These are phyloP conservation scores for Catharus bicknelli DNA, from an alignment of 2,113 vertebrate species.

Conservation along the genomic window DNA sequence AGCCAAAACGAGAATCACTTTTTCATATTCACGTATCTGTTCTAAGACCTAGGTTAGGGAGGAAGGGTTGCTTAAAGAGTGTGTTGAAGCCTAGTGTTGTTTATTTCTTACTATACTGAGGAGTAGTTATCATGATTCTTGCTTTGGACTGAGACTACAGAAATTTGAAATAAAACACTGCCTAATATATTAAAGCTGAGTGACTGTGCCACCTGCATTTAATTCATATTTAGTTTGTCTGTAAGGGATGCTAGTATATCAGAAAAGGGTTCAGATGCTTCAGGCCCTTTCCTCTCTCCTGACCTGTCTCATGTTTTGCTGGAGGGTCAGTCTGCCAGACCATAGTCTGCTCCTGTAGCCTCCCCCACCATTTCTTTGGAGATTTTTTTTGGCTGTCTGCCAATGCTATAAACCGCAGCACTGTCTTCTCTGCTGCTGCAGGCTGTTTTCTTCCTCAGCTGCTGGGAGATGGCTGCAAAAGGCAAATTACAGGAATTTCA, in stretches of 20 bases:
- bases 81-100: background rate
- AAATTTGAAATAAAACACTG: background rate
- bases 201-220: slow-evolving; percentile 1
- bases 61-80: background rate
- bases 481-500: slow-evolving; percentile 43
- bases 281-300: background rate
- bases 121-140: background rate
- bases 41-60: background rate
- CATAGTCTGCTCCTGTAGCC: background rate
- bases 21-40: background rate
- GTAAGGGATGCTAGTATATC: background rate
- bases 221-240: background rate
- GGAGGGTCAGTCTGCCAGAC: background rate
- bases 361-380: background rate
- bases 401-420: slow-evolving; percentile 17
- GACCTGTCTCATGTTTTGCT: background rate
- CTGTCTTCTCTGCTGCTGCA: slow-evolving; percentile 32
- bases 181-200: background rate
- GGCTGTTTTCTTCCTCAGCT: slow-evolving; percentile 35
- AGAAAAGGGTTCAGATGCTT: background rate
- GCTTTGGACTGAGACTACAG: background rate
- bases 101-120: background rate
- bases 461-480: slow-evolving; percentile 13
- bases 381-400: slow-evolving; percentile 22
- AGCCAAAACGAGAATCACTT: background rate